Conservation (phyloP, 2,888 invertebrate genomes). For the Ophion ventricosus region DNA sequence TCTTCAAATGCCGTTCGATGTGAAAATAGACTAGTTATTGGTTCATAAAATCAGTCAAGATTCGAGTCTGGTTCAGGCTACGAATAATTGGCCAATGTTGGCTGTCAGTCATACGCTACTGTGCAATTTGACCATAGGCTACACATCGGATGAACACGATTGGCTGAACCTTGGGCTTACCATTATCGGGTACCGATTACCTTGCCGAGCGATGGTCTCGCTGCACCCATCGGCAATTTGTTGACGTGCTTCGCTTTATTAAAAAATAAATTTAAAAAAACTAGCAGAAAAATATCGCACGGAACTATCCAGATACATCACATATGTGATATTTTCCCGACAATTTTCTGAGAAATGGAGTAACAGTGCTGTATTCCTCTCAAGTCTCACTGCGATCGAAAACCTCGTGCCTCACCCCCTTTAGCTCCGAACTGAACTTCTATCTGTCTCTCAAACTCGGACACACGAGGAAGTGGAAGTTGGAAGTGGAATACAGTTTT, state of each 20-base stretch:
- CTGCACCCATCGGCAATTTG: background rate
- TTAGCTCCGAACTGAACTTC: constrained; percentile 26
- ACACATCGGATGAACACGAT: background rate
- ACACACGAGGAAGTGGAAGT: constrained; percentile 4
- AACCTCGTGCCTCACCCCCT: constrained; percentile 20
- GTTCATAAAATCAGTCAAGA: too few relatives aligned
- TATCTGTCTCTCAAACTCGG: constrained; percentile 40
- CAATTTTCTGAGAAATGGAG: constrained; percentile 15
- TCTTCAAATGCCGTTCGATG: too few relatives aligned
- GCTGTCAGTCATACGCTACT: too few relatives aligned
- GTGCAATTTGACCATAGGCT: too few relatives aligned
- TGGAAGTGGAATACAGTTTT: constrained; percentile 17
- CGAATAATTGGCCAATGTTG: too few relatives aligned
- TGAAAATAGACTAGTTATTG: too few relatives aligned
- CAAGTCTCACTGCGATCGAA: constrained; percentile 32
- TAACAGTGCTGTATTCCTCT: constrained; percentile 20
- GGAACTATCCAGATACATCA: constrained; percentile 2
- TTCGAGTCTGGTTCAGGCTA: too few relatives aligned
- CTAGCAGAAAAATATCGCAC: background rate
- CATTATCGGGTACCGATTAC: background rate
- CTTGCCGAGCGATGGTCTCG: background rate
- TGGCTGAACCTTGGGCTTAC: background rate
- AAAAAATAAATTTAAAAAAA: too few relatives aligned
- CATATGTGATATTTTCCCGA: constrained; percentile 24
- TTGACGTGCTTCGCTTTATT: background rate